These are phyloP conservation scores for Periphyllus acericola DNA, from an alignment of 2,888 invertebrate species.

Conservation along the genomic window DNA sequence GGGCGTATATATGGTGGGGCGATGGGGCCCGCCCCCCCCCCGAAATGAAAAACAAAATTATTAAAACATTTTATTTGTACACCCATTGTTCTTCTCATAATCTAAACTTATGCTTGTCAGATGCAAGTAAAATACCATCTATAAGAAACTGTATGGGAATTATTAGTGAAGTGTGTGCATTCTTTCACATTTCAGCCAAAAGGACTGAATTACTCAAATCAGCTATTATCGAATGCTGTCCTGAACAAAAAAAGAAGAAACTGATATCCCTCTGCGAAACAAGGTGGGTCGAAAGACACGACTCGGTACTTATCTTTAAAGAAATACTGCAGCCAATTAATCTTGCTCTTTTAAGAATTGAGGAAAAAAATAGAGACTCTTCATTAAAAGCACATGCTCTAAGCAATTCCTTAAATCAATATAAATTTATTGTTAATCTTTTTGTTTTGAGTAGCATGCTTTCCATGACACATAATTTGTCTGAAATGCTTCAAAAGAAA, in stretches of 20 bases:
- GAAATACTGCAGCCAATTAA: constrained; percentile 5
- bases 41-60: no score
- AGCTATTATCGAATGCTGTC: background rate
- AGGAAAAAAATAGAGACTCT: no score
- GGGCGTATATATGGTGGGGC: no score
- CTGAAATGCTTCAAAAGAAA: constrained; percentile 5
- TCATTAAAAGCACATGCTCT: no score
- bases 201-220: background rate
- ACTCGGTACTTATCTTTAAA: background rate
- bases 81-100: constrained; percentile 34
- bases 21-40: no score
- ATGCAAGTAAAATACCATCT: constrained; percentile 30
- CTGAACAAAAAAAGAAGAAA: constrained; percentile 1
- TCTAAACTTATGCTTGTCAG: constrained; percentile 36
- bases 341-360: background rate
- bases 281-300: background rate
- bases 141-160: constrained; percentile 25
- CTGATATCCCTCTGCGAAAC: background rate
- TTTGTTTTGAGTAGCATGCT: no score
- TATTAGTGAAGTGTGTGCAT: constrained; percentile 10
- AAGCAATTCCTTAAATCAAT: no score
- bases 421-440: no score
- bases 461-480: background rate
- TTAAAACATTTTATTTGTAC: no score
- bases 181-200: background rate